Conservation (phyloP, 2,797 vertebrate genomes). For the Telmatherina bonti region DNA sequence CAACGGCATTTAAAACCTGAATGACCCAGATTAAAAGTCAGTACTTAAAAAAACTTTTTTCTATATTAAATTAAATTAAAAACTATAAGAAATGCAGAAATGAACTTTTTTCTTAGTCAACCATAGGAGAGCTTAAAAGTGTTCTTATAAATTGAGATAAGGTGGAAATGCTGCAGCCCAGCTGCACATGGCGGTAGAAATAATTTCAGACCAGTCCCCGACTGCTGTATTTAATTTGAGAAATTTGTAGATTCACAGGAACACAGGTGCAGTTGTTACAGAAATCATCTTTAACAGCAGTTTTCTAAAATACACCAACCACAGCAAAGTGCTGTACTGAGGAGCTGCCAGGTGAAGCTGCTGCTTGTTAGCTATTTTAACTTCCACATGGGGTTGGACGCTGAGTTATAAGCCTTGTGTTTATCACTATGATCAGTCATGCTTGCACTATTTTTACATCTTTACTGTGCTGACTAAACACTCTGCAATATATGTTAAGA, state of each 20-base stretch:
- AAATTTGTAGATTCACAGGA: conserved; percentile 50
- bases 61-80: conserved; percentile 71
- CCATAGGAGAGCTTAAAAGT: conserved; percentile 50
- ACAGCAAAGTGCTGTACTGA: conserved; percentile 2
- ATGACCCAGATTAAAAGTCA: conserved; percentile 73
- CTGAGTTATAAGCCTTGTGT: conserved; percentile 16
- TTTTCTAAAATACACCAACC: conserved; percentile 29
- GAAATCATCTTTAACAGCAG: conserved; percentile 38
- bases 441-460: background rate
- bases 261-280: conserved; percentile 50
- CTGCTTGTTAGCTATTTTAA: conserved; percentile 5
- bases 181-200: conserved; percentile 67
- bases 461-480: conserved; percentile 13
- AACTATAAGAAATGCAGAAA: conserved; percentile 73
- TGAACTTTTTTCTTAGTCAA: conserved; percentile 69
- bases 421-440: conserved; percentile 24
- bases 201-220: conserved; percentile 59
- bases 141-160: conserved; percentile 71
- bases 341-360: conserved; percentile 24
- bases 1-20: conserved; percentile 76
- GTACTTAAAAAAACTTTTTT: conserved; percentile 65
- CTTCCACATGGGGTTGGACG: conserved; percentile 4
- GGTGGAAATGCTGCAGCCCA: conserved; percentile 52
- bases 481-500: conserved; percentile 4
- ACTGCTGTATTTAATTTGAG: conserved; percentile 60